Conservation (phyloP, 2,797 vertebrate genomes). For the Acanthurus leucopareius region DNA sequence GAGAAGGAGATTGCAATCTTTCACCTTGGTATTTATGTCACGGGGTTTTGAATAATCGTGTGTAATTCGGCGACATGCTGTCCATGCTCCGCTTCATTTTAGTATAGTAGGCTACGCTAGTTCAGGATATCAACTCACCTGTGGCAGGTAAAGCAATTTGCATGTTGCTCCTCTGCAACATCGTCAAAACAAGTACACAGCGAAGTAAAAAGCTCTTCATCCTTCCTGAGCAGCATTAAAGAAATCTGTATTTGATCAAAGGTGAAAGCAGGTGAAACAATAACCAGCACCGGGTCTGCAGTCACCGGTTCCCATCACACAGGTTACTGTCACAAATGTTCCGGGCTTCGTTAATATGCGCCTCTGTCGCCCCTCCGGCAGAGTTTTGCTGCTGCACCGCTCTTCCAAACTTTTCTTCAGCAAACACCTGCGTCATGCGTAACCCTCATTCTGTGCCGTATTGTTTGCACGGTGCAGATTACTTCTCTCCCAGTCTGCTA, state of each 20-base stretch:
- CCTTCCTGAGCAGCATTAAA: conserved; percentile 7
- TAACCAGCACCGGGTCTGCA: neutral
- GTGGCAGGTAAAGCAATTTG: conserved; percentile 53
- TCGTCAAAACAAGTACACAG: conserved; percentile 52
- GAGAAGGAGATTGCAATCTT: neutral
- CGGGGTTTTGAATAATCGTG: neutral
- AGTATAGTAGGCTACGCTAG: neutral
- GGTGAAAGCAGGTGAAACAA: conserved; percentile 13
- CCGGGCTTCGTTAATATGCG: neutral
- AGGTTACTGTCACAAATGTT: neutral
- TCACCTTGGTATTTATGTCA: too few relatives aligned
- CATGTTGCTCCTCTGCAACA: conserved; percentile 41
- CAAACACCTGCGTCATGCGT: conserved; percentile 38
- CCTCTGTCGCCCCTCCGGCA: conserved; percentile 6
- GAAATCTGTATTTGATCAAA: conserved; percentile 2
- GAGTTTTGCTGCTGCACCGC: neutral
- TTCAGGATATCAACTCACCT: conserved; percentile 65
- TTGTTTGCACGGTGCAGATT: neutral
- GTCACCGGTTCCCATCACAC: conserved; percentile 24
- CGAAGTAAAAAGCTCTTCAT: conserved; percentile 49
- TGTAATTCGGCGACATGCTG: neutral
- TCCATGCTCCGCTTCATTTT: fast-evolving
- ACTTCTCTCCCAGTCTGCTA: neutral
- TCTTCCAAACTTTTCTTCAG: conserved; percentile 10
- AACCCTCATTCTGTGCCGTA: neutral